Percentiles rank a stretch among this genome's conserved stretches.
These are phyloP conservation scores for Catocala sponsa DNA, from an alignment of 2,888 invertebrate species.

Conservation along the genomic window DNA sequence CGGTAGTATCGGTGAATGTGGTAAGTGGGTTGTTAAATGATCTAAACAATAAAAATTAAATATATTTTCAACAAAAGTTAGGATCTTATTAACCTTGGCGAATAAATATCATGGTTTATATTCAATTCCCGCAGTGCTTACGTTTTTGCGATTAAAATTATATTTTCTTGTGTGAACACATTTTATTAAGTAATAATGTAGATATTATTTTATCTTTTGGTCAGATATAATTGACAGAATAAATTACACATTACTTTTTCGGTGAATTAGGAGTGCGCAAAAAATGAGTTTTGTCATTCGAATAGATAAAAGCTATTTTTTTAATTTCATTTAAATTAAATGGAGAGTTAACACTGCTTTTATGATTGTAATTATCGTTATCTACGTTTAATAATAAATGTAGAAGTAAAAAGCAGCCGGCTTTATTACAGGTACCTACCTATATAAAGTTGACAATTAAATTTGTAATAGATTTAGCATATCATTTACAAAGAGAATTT, in stretches of 20 bases:
- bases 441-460: too few species aligned
- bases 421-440: too few species aligned
- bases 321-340: too few species aligned
- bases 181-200: constrained; percentile 8
- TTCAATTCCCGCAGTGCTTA: constrained; percentile 3
- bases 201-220: constrained; percentile 2
- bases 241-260: not conserved
- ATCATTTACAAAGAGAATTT: too few species aligned
- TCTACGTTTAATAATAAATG: too few species aligned
- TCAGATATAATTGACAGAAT: constrained; percentile 8
- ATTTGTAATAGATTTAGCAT: too few species aligned
- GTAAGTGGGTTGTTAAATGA: not conserved
- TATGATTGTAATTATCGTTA: too few species aligned
- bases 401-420: too few species aligned
- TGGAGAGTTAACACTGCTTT: too few species aligned
- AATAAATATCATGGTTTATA: constrained; percentile 16
- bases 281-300: too few species aligned
- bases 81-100: constrained; percentile 7
- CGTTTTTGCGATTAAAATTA: not conserved
- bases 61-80: constrained; percentile 1
- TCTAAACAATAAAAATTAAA: constrained; percentile 6
- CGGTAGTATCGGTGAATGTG: not conserved
- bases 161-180: constrained; percentile 8
- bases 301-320: too few species aligned
- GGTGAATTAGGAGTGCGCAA: too few species aligned